A percentile compares a stretch with the other conserved stretches of the same genome.
These are phyloP conservation scores for Chamaea fasciata DNA, from an alignment of 2,113 vertebrate species.

Conservation along the genomic window DNA sequence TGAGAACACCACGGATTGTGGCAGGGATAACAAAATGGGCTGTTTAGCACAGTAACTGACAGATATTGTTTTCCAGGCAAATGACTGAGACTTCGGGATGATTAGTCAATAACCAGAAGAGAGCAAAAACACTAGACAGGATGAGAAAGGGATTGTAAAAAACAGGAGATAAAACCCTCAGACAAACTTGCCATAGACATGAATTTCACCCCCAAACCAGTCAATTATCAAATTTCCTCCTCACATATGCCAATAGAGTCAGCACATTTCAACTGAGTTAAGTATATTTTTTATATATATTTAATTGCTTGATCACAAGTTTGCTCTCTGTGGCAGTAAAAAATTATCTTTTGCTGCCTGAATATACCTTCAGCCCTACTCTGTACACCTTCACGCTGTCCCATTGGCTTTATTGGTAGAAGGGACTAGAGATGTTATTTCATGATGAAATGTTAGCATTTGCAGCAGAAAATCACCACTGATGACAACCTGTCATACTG, in stretches of 20 bases:
- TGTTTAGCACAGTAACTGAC: not conserved
- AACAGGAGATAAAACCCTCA: constrained; percentile 5
- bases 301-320: constrained; percentile 14
- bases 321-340: constrained; percentile 33
- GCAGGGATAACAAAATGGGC: not conserved
- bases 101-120: constrained; percentile 12
- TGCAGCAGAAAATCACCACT: not conserved
- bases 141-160: not conserved
- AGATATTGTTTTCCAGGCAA: constrained; percentile 32
- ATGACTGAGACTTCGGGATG: not conserved
- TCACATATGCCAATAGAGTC: not conserved
- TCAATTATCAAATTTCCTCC: not conserved
- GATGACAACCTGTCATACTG: not conserved
- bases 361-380: not conserved
- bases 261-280: not conserved
- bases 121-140: not conserved
- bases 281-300: not conserved
- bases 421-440: not conserved
- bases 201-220: constrained; percentile 31
- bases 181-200: constrained; percentile 15
- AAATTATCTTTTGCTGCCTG: constrained; percentile 6
- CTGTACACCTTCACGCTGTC: not conserved
- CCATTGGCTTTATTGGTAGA: not conserved
- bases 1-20: not conserved
- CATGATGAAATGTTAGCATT: not conserved